phyloP scores from a whole-genome alignment of 2,113 vertebrate species.

The Sturnus vulgaris region DNA sequence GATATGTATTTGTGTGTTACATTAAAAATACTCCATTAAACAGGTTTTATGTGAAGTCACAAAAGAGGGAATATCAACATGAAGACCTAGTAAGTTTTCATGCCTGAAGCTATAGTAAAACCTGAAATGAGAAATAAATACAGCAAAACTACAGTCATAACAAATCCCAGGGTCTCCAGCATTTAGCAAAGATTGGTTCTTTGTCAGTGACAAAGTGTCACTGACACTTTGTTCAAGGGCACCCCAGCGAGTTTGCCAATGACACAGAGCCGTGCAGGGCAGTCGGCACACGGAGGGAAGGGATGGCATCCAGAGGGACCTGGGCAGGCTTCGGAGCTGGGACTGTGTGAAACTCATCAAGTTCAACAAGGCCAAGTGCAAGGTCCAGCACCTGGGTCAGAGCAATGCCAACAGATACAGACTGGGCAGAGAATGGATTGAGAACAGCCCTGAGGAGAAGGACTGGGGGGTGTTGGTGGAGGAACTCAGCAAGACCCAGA shows the following conservation, averaged over 20 bases:
- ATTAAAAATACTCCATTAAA: neutral
- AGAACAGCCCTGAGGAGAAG: neutral
- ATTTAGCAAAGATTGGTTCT: neutral
- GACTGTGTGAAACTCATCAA: neutral
- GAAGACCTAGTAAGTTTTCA: neutral
- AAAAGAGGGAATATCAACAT: neutral
- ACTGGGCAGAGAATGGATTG: neutral
- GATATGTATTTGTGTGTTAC: neutral
- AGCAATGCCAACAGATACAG: neutral
- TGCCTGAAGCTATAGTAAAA: neutral
- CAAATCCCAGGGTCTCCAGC: neutral
- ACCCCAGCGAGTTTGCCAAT: rapidly evolving
- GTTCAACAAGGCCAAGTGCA: neutral
- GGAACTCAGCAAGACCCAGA: neutral
- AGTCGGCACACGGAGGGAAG: rapidly evolving
- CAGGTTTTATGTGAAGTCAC: neutral
- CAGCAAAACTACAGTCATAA: neutral
- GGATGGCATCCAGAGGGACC: neutral
- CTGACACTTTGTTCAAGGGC: neutral
- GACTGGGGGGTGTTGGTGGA: neutral
- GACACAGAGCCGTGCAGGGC: neutral
- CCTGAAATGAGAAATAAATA: neutral
- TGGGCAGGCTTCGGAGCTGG: too few relatives aligned
- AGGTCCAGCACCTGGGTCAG: neutral
- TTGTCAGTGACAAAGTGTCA: neutral